phyloP scores from a whole-genome alignment of 92 coral and sea anemone genomes.

The Ricordea florida region DNA sequence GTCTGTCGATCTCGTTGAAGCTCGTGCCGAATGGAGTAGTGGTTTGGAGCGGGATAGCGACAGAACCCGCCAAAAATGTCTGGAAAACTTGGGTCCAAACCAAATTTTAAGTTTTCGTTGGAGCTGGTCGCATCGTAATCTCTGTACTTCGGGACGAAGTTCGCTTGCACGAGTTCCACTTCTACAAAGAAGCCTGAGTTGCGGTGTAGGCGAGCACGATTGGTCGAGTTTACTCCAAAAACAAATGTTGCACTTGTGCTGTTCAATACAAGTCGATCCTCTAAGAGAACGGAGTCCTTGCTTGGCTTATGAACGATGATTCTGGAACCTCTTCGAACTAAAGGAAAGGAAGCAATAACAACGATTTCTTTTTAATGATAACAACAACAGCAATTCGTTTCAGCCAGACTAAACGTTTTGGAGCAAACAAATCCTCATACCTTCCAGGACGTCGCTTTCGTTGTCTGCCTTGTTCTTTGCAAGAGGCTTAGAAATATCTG shows the following conservation, averaged over 20 bases:
- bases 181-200: constrained; percentile 68
- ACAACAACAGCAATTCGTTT: no score
- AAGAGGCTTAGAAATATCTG: constrained; percentile 76
- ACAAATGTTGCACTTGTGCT: constrained; percentile 45
- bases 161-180: constrained; percentile 35
- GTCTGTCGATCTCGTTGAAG: constrained; percentile 65
- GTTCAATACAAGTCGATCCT: constrained; percentile 45
- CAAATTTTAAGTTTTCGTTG: constrained; percentile 48
- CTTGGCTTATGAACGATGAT: constrained; percentile 31
- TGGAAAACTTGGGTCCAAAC: constrained; percentile 38
- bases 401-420: neutral
- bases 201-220: constrained; percentile 42
- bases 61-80: constrained; percentile 41
- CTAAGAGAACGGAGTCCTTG: constrained; percentile 54
- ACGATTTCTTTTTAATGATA: neutral
- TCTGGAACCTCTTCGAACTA: constrained; percentile 45
- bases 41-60: constrained; percentile 74
- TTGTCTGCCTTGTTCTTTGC: neutral
- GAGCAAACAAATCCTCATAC: neutral
- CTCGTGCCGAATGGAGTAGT: constrained; percentile 47
- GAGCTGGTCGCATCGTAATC: constrained; percentile 61
- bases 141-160: constrained; percentile 60
- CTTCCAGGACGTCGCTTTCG: neutral
- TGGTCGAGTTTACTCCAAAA: constrained; percentile 12
- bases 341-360: neutral